Base-by-base conservation (phyloP, 2,113 vertebrate species). In the Gavia stellata region DNA sequence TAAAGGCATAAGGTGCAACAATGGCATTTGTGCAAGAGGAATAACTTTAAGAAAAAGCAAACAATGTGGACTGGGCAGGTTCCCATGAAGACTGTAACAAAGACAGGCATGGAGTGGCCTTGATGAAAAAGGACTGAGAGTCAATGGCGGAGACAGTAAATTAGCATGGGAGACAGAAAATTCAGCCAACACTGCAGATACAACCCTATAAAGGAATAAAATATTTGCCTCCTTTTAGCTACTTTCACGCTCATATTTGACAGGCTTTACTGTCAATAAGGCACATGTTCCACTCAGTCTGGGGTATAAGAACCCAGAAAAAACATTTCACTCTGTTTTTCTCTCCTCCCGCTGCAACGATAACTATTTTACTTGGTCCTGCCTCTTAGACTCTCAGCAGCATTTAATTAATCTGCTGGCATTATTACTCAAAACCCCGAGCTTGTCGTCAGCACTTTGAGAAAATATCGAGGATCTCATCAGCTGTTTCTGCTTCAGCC, bases 101-200 rank as follows among this genome's bases (percentile, higher is more conserved):
- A 50, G n/a, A 45, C 23, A 62, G 10, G 40, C 16, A 7, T 4
- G 26, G 73, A 17, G 12, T 47, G 34, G 2, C 24, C 26, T 58
- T 0, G 0, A 1, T 67, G 42, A 4, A 40, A 63, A 80, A 47
- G 6, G 4, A 26, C 24, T n/a, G 45, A 31, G 19, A 84, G 10
- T 9, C 28, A 66, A 25, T 16, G 26, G 23, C 0, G 0, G 24
- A 58, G 55, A 11, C 17, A 19, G 21, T 45, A 4, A 45, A 42
- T 59, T 34, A 53, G 4, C 5, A 14, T 6, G 6, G 23, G 5
- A 55, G 44, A 84, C 55, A 17, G 36, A 83, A 40, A 62, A 70
- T 36, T 33, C 42, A 63, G 20, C 12, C 38, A 77, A 13, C 4
- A 8, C 7, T n/a, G 28, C 31, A 36, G 13, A 9, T 23, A 18